Percentiles rank a stretch among this genome's conserved stretches.
These are phyloP conservation scores for Pterostichus niger DNA, from an alignment of 2,888 invertebrate species.

Conservation along the genomic window DNA sequence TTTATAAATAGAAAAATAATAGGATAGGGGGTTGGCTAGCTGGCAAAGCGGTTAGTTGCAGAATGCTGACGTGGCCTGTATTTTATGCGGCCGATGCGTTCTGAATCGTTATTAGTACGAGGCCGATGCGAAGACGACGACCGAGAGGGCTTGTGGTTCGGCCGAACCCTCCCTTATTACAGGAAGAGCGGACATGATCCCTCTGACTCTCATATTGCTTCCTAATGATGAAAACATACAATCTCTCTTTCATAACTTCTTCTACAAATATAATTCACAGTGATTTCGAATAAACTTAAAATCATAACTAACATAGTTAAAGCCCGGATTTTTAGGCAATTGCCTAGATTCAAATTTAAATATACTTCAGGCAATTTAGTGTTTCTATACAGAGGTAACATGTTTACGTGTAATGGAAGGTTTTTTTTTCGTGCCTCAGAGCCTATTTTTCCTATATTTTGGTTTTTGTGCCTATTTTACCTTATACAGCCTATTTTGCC, in stretches of 20 bases:
- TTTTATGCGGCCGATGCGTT: conserved; percentile 36
- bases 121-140: not conserved
- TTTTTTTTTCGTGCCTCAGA: too few relatives aligned
- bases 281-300: too few relatives aligned
- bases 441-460: too few relatives aligned
- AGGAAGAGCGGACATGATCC: not conserved
- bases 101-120: conserved; percentile 5
- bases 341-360: too few relatives aligned
- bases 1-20: conserved; percentile 52
- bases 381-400: too few relatives aligned
- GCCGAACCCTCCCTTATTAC: conserved; percentile 15
- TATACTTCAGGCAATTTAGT: too few relatives aligned
- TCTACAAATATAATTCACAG: not conserved
- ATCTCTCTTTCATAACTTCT: conserved; percentile 24
- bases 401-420: too few relatives aligned
- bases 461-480: too few relatives aligned
- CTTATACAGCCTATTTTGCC: too few relatives aligned
- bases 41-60: not conserved
- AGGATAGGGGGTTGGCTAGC: conserved; percentile 2
- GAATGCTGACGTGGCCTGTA: conserved; percentile 10
- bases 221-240: conserved; percentile 21
- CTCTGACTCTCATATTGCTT: conserved; percentile 28
- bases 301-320: too few relatives aligned
- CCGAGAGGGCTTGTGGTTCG: not conserved
- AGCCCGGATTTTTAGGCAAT: too few relatives aligned